Conservation (phyloP, 2,888 invertebrate species). For the Leucophenga maculata region DNA sequence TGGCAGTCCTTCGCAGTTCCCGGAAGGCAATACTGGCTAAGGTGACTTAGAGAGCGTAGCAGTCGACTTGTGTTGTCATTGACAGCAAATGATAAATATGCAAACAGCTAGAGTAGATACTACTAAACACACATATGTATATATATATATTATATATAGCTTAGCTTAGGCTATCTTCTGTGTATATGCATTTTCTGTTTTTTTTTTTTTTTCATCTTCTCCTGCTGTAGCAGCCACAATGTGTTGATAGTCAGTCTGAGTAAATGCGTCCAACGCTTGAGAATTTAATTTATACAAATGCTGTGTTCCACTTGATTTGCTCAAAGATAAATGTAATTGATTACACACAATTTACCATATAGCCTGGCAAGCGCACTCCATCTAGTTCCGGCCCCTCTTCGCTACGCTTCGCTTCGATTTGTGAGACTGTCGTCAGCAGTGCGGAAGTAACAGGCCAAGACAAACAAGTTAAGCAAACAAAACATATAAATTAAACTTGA, state of each 20-base stretch:
- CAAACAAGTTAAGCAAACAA: conserved; percentile 8
- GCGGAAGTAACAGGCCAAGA: background rate
- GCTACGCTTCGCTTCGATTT: too few relatives aligned
- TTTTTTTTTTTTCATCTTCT: conserved; percentile 30
- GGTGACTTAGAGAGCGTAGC: conserved; percentile 15
- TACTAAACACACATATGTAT: conserved; percentile 36
- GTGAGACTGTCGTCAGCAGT: background rate
- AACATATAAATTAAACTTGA: background rate
- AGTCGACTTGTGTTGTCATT: conserved; percentile 42
- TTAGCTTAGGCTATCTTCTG: background rate
- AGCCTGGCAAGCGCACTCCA: too few relatives aligned
- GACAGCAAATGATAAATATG: conserved; percentile 48
- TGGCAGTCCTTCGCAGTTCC: background rate
- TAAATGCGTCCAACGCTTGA: conserved; percentile 16
- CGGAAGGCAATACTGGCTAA: background rate
- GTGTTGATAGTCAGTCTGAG: too few relatives aligned
- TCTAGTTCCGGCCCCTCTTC: too few relatives aligned
- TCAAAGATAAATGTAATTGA: conserved; percentile 62
- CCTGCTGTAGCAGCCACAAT: conserved; percentile 31
- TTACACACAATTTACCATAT: conserved; percentile 50
- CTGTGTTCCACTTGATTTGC: conserved; percentile 55
- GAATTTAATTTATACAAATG: conserved; percentile 63
- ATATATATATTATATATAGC: too few relatives aligned
- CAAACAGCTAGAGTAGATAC: conserved; percentile 27
- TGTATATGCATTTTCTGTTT: too few relatives aligned